Conservation (phyloP, 2,888 invertebrate genomes). For the Ophion ventricosus region DNA sequence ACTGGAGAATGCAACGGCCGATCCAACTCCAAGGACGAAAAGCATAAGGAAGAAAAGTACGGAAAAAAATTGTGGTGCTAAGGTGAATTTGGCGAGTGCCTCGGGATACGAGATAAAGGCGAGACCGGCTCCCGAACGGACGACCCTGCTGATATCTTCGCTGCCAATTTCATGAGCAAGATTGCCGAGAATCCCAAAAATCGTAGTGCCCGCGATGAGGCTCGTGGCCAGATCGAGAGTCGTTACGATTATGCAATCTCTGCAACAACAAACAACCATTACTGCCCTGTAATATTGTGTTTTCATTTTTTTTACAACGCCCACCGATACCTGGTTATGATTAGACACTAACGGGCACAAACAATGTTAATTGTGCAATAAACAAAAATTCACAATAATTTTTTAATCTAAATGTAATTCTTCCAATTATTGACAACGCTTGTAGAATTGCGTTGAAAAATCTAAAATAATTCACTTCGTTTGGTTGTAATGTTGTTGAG, state of each 20-base stretch:
- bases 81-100: conserved; percentile 90
- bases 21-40: conserved; percentile 91
- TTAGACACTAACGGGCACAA: too few relatives aligned
- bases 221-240: conserved; percentile 93
- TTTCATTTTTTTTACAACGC: not conserved
- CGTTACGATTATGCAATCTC: conserved; percentile 91
- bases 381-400: too few relatives aligned
- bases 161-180: conserved; percentile 87
- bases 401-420: not conserved
- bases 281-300: not conserved
- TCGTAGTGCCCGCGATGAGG: conserved; percentile 91
- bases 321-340: too few relatives aligned
- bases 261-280: conserved; percentile 45
- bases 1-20: conserved; percentile 89
- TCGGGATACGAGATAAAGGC: conserved; percentile 95
- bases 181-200: conserved; percentile 93
- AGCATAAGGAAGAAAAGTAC: conserved; percentile 86
- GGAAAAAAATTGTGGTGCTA: conserved; percentile 87
- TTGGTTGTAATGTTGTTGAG: not conserved
- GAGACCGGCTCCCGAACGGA: conserved; percentile 91
- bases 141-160: conserved; percentile 87
- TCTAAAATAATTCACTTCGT: not conserved
- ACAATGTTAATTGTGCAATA: too few relatives aligned
- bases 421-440: not conserved
- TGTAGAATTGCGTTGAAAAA: too few relatives aligned